Base-by-base conservation (phyloP, 2,888 invertebrate genomes). In the Furcula furcula region DNA sequence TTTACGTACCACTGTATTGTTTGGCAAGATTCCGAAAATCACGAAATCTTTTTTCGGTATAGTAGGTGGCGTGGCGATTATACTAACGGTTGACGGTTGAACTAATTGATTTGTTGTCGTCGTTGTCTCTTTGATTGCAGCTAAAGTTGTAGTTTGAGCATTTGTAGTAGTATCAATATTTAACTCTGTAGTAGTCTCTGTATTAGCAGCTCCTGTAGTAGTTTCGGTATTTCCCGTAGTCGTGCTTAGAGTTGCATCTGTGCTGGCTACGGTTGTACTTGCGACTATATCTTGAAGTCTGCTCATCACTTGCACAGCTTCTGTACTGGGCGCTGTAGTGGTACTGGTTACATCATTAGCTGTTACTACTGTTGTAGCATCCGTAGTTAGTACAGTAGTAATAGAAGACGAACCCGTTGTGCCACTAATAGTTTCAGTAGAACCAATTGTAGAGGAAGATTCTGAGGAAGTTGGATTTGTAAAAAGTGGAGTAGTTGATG, bases 1-100 rank as follows among this genome's bases (percentile, higher is more conserved):
- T 84, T 94, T 94, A 78, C 93, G 91, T 75, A 94, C 92, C 78
- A 94, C 92, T 50, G 94, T 94, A 84, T 93, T 94, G 76, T 94
- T 94, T 45, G 94, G 93, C 59, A 94, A 90, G 59, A 94, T 93
- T 60, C 94, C 94, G 71, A 94, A 94, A 54, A 94, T 91, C 47
- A 92, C 91, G 68, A 92, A 94, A 84, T 94, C 93, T 77, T 91
- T 90, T 66, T 91, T 90, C 33, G 92, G 92, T 60, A 81, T 69
- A 15, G 64, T 49, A 52, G 73, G 53, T 51, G 67, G 65, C 40
- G 59, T 66, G 36, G 60, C 55, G 47, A 63, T 44, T 55, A 55
- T 58, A 57, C 64, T 60, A 55, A 56, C 57, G 48, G 70, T 66
- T 53, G 68, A 70, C 49, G 65, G 60, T 55, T 55, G 62, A 55